These are phyloP conservation scores for Phorcus lineatus DNA, from an alignment of 2,888 invertebrate genomes.

Conservation along the genomic window DNA sequence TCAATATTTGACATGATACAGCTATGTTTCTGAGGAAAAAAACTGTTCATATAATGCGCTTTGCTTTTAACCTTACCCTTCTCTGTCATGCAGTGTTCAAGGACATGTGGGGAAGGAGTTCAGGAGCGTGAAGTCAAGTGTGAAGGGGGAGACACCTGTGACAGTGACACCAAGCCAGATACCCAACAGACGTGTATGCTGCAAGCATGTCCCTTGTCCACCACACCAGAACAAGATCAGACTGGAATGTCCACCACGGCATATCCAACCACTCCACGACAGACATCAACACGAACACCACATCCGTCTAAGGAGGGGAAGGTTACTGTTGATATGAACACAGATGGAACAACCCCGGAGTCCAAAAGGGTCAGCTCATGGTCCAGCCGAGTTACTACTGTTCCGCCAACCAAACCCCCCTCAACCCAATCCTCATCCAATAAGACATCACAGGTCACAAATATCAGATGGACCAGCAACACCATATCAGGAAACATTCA, in stretches of 20 bases:
- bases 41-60: too few relatives aligned
- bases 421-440: not conserved
- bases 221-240: not conserved
- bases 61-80: not conserved
- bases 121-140: constrained; percentile 75
- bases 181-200: constrained; percentile 50
- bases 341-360: not conserved
- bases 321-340: constrained; percentile 1
- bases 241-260: not conserved
- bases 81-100: constrained; percentile 61
- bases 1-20: too few relatives aligned
- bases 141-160: constrained; percentile 58
- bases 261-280: too few relatives aligned
- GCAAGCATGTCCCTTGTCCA: constrained; percentile 45
- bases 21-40: too few relatives aligned
- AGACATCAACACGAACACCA: too few relatives aligned
- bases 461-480: not conserved
- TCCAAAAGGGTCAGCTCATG: too few relatives aligned
- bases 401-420: not conserved
- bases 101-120: constrained; percentile 74
- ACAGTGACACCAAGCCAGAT: constrained; percentile 53
- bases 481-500: not conserved
- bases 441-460: not conserved
- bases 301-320: not conserved
- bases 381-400: not conserved